Base-by-base conservation (phyloP, 2,797 vertebrate genomes). In the Diplodus sargus region DNA sequence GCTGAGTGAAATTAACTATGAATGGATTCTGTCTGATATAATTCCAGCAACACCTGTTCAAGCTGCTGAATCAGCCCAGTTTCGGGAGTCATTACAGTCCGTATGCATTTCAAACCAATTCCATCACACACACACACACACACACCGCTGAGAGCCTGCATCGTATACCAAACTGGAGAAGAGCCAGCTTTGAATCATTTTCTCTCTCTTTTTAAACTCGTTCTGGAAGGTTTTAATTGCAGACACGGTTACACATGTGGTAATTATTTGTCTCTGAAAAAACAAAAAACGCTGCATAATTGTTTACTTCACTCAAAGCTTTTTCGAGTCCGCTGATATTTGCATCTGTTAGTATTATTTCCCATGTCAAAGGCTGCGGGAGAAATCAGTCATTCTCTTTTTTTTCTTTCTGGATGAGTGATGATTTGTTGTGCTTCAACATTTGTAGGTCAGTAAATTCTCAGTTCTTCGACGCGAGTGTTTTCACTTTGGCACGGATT, bases 21-120 rank as follows among this genome's bases (percentile, higher is more conserved):
- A 85, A 85, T 65, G 47, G 52, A 85, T 79, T 84, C 39, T 71
- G 73, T 82, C 71, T 73, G 76, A 83, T 73, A 16, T 34, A 34
- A 79, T 66, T 82, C 72, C 22, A 69, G 34, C 78, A 72, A 72
- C 80, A 86, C 62, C 83, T 78, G 83, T 71, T 85, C 43, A 48
- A 48, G 58, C 52, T 64, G 64, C 79, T 84, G 84, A 88, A 67
- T 81, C 85, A 84, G 78, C 75, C 52, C 54, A 18, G 23, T 54
- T 63, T 70, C 45, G 68, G 43, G 69, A 72, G 25, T 34, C 59
- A 59, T 78, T 66, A 22, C 47, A 39, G 51, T 80, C 72, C 70
- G n/a, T 30, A 28, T 54, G 54, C 75, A 75, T 74, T 57, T 74
- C 47, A 86, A 42, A 53, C 34, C 65, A 52, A 76, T 73, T 81